A percentile compares a stretch with the other conserved stretches of the same genome.
phyloP scores from a whole-genome alignment of 1,140 invertebrate species.

The Heliconius nattereri region DNA sequence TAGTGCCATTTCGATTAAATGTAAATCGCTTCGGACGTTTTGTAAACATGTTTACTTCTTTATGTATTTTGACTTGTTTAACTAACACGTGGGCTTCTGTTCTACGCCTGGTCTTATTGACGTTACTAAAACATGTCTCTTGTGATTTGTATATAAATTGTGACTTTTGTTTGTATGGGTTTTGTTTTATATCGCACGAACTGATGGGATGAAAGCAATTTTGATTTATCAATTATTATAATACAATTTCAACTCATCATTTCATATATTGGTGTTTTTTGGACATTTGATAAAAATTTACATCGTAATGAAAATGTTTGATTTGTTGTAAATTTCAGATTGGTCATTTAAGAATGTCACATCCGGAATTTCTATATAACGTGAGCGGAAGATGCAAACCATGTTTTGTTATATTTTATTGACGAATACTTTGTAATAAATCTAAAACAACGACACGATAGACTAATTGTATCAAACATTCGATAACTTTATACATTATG shows the following conservation, averaged over 20 bases:
- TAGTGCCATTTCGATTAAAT: constrained; percentile 43
- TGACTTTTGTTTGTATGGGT: constrained; percentile 10
- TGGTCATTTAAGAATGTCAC: constrained; percentile 79
- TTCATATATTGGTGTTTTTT: not conserved
- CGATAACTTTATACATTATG: constrained; percentile 38
- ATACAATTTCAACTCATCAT: constrained; percentile 13
- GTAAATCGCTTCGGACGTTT: not conserved
- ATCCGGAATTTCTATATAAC: constrained; percentile 72
- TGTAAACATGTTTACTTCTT: not conserved
- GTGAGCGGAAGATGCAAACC: constrained; percentile 26
- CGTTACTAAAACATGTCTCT: not conserved
- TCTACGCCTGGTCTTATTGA: not conserved
- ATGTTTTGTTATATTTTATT: constrained; percentile 16
- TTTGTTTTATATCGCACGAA: not conserved
- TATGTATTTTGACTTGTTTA: not conserved
- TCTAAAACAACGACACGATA: constrained; percentile 70
- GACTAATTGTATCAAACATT: constrained; percentile 50
- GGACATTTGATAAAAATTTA: not conserved
- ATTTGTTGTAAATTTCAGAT: constrained; percentile 70
- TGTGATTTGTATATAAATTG: constrained; percentile 16
- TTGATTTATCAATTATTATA: constrained; percentile 7
- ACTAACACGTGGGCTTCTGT: constrained; percentile 8
- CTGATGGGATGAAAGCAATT: constrained; percentile 16
- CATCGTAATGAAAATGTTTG: constrained; percentile 31
- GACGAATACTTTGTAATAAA: constrained; percentile 44